Evolutionary conservation across 2,113 vertebrate species (phyloP).

Genomic region (Pluvianellus socialis): DNA sequence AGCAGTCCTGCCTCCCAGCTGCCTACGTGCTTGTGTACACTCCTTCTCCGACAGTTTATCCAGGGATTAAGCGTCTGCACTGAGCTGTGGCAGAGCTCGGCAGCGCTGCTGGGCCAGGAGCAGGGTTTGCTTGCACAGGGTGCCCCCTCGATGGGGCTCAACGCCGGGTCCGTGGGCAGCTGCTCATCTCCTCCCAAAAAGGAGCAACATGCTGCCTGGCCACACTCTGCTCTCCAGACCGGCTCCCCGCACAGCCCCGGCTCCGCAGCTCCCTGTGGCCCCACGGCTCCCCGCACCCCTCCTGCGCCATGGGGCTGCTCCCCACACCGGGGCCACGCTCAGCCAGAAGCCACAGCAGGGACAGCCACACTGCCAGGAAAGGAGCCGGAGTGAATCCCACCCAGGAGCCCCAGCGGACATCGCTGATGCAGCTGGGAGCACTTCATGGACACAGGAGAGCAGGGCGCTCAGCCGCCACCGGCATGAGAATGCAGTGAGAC

Average conservation of each 20-base stretch:
- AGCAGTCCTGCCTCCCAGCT: not conserved
- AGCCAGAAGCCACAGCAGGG: not conserved
- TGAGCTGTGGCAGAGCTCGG: not conserved
- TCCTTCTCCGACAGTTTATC: not conserved
- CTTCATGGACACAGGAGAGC: not conserved
- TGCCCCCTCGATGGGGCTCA: too few species aligned
- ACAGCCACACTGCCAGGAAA: accelerated
- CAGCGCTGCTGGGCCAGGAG: not conserved
- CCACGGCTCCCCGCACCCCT: not conserved
- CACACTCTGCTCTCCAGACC: accelerated
- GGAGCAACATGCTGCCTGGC: not conserved
- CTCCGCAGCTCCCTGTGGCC: accelerated
- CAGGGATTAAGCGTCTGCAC: not conserved
- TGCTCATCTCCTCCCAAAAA: not conserved
- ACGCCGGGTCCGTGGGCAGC: accelerated
- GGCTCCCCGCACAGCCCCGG: accelerated
- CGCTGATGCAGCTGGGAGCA: accelerated
- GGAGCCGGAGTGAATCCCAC: accelerated
- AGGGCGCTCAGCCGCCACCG: accelerated
- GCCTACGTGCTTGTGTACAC: accelerated
- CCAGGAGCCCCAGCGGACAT: not conserved
- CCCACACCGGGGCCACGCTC: accelerated
- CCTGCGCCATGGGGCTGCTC: not conserved
- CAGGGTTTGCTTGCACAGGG: accelerated
- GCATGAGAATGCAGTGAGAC: accelerated